phyloP scores from a whole-genome alignment of 2,113 vertebrate species.

The Cyrtonyx montezumae region DNA sequence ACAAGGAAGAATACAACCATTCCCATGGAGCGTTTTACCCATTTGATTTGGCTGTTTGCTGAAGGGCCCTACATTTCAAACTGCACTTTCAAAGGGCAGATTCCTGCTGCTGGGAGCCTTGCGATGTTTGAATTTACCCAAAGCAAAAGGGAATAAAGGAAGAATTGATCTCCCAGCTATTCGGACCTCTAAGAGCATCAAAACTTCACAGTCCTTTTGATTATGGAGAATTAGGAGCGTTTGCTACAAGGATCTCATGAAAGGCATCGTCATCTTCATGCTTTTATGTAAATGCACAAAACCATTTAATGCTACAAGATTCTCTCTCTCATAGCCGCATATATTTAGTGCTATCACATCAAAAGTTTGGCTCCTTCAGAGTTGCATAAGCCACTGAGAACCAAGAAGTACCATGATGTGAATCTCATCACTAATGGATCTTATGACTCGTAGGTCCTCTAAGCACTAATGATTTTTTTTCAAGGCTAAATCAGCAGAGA shows the following conservation, averaged over 20 bases:
- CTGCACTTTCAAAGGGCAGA: neutral
- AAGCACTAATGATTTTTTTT: conserved; percentile 61
- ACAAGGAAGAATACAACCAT: neutral
- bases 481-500: conserved; percentile 53
- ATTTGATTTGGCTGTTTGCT: neutral
- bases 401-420: conserved; percentile 25
- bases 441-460: conserved; percentile 37
- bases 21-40: neutral
- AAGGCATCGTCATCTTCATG: conserved; percentile 33
- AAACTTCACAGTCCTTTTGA: conserved; percentile 46
- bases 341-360: conserved; percentile 36
- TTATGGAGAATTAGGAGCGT: conserved; percentile 42
- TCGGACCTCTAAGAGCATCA: conserved; percentile 1
- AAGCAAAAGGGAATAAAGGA: neutral
- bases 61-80: neutral
- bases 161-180: neutral
- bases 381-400: conserved; percentile 41
- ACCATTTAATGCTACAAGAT: conserved; percentile 21
- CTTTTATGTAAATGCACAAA: conserved; percentile 17
- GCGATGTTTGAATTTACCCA: neutral
- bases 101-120: neutral
- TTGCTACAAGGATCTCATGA: conserved; percentile 31
- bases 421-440: conserved; percentile 57
- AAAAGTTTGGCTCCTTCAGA: conserved; percentile 50
- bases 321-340: conserved; percentile 27